These are phyloP conservation scores for Sphecodes monilicornis DNA, from an alignment of 2,888 invertebrate species.

Conservation along the genomic window DNA sequence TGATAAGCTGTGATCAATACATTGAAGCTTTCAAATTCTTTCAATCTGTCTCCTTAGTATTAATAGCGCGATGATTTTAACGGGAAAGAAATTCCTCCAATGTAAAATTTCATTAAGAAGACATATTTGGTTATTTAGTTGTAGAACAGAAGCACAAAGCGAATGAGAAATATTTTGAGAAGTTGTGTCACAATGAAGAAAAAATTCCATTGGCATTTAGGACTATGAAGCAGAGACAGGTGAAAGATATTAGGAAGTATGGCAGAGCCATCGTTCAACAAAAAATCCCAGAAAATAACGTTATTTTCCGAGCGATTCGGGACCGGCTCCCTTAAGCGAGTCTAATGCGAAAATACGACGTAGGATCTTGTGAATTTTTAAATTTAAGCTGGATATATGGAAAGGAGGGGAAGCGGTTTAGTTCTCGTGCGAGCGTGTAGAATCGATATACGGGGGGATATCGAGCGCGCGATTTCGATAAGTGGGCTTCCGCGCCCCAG, in stretches of 20 bases:
- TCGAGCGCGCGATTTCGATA: slow-evolving; percentile 28
- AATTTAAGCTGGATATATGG: slow-evolving; percentile 31
- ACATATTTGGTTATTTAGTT: no score
- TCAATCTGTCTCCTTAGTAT: no score
- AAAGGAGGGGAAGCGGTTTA: slow-evolving; percentile 4
- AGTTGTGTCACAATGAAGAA: no score
- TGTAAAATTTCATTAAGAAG: no score
- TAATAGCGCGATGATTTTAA: no score
- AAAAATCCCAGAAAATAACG: background rate
- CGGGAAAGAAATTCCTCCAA: no score
- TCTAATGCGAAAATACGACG: slow-evolving; percentile 33
- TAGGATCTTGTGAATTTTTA: slow-evolving; percentile 44
- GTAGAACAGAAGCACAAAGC: no score
- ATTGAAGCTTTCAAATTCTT: no score
- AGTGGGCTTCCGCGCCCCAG: slow-evolving; percentile 3
- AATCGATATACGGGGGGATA: slow-evolving; percentile 28
- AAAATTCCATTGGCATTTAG: background rate
- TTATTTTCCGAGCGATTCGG: background rate
- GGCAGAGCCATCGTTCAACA: background rate
- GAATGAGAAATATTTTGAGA: no score
- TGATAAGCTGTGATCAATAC: no score
- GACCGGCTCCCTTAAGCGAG: background rate
- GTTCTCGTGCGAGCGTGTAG: background rate
- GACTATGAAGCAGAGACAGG: background rate
- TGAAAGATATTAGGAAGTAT: background rate